Base-by-base conservation (phyloP, 1,140 invertebrate genomes). In the Cyclargus thomasi region DNA sequence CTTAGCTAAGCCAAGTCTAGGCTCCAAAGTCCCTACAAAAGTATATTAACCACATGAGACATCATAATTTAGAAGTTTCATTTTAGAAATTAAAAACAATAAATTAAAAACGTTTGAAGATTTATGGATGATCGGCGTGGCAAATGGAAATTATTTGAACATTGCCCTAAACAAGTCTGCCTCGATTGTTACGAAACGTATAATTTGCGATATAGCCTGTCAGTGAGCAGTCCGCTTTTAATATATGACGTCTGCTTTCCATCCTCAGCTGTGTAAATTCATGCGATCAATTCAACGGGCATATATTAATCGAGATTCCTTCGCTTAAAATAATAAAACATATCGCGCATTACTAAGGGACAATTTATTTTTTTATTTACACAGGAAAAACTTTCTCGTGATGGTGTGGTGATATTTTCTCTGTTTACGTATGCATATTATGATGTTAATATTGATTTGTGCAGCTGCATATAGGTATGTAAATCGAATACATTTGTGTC, bases 211-310 rank as follows among this genome's bases (percentile, higher is more conserved):
- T 20, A 59, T 59, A 20, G 17, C 18, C 17, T 59, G 10, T 20
- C n/a, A 55, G 55, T 20, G 55, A 59, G 18, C 55, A 18, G 17
- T 59, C 55, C 20, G 5, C 55, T 59, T 59, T 59, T 21, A 20
- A 20, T 55, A 55, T 55, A 18, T 55, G 53, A 55, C 53, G 53
- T 55, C 53, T 17, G n/a, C 53, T 16, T 18, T 29, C 29, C 29
- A 29, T 16, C 47, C n/a, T 55, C 53, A 55, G 53, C 53, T 55
- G 53, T 55, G 53, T 55, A n/a, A 55, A 55, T 17, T 17, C n/a
- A 17, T 17, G 17, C 53, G 53, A 55, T 55, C 8, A n/a, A 55
- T 55, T 55, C 18, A 29, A 29, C 29, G 2, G 29, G 29, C 29
- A 29, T 4, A 29, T 29, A 29, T 29, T 29, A 29, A 29, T 29